Evolutionary conservation across 2,888 invertebrate genomes (phyloP).

Genomic region (Tipula helvola): DNA sequence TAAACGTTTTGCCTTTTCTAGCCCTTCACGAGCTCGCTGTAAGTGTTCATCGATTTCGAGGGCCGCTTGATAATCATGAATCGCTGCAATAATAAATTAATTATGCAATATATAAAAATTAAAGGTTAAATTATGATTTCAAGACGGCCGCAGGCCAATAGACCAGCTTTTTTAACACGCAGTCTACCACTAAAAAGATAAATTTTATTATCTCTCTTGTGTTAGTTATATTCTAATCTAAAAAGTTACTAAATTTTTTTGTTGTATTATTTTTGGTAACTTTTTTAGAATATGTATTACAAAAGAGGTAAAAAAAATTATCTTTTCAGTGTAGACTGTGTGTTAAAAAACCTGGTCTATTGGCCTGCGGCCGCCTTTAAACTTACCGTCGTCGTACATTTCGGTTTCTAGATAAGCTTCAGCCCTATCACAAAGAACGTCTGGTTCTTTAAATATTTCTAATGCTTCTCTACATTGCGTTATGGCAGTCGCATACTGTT

Average conservation of each 20-base stretch:
- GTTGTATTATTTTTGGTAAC: no score
- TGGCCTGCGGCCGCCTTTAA: no score
- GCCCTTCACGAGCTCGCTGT: constrained; percentile 77
- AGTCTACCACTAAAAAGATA: no score
- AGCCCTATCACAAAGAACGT: constrained; percentile 76
- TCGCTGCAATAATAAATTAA: constrained; percentile 43
- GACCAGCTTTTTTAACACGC: no score
- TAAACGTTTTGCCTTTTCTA: constrained; percentile 75
- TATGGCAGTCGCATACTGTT: constrained; percentile 60
- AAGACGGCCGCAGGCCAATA: no score
- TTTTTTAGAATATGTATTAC: no score
- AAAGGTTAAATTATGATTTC: not conserved
- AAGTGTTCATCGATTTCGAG: constrained; percentile 66
- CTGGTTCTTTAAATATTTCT: constrained; percentile 58
- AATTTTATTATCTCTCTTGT: no score
- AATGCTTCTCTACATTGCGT: constrained; percentile 68
- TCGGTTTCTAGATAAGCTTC: constrained; percentile 85
- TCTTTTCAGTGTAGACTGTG: no score
- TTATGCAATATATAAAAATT: not conserved
- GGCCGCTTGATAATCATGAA: constrained; percentile 76
- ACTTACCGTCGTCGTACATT: constrained; percentile 74
- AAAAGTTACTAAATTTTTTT: no score
- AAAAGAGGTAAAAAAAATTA: no score
- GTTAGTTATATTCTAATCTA: no score
- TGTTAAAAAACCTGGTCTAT: no score